Conservation (phyloP, 2,113 vertebrate species). For the Eretmodus cyanostictus region DNA sequence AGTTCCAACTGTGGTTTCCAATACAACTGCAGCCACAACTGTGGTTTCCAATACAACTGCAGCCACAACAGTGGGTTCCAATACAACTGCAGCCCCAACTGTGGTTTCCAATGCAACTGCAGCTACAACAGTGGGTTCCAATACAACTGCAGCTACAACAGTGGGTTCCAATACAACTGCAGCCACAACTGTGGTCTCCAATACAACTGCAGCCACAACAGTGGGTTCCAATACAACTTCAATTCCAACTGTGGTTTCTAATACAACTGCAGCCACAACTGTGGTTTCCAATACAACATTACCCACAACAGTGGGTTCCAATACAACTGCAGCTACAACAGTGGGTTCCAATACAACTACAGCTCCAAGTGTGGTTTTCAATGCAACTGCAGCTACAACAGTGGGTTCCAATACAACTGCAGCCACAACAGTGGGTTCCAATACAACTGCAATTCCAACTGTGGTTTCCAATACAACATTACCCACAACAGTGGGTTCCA, state of each 20-base stretch:
- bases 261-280: fast-evolving
- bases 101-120: fast-evolving
- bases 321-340: fast-evolving
- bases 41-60: fast-evolving
- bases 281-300: fast-evolving
- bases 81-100: fast-evolving
- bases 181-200: fast-evolving
- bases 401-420: fast-evolving
- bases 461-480: fast-evolving
- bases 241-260: fast-evolving
- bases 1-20: fast-evolving
- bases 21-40: fast-evolving
- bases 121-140: fast-evolving
- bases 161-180: fast-evolving
- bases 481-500: fast-evolving
- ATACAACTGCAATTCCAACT: fast-evolving
- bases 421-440: fast-evolving
- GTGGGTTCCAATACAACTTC: fast-evolving
- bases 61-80: fast-evolving
- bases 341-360: fast-evolving
- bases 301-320: fast-evolving
- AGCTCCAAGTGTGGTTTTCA: fast-evolving
- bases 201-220: fast-evolving
- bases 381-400: fast-evolving
- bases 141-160: fast-evolving